phyloP scores from a whole-genome alignment of 2,888 invertebrate species.

The Galerucella nymphaeae region DNA sequence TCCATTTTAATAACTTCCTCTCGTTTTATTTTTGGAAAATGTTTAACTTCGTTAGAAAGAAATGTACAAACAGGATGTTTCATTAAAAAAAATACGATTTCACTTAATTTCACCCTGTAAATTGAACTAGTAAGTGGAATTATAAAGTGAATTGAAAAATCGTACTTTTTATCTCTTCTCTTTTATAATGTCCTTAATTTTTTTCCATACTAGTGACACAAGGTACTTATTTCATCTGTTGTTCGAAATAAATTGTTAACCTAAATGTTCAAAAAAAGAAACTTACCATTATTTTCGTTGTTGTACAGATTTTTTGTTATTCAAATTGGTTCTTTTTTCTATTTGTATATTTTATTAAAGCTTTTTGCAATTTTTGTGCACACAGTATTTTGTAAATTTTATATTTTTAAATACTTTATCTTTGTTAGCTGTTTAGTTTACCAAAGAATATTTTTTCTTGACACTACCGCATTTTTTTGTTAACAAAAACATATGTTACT shows the following conservation, averaged over 20 bases:
- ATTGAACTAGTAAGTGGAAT: too few relatives aligned
- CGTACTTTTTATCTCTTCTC: too few relatives aligned
- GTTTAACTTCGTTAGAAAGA: too few relatives aligned
- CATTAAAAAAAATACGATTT: too few relatives aligned
- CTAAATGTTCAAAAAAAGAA: conserved; percentile 1
- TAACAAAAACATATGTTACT: not conserved
- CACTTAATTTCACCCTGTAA: too few relatives aligned
- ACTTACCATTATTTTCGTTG: conserved; percentile 10
- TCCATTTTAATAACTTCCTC: not conserved
- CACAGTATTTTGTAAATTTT: conserved; percentile 22
- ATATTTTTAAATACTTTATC: conserved; percentile 21
- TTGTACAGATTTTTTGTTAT: conserved; percentile 14
- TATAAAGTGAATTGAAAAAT: too few relatives aligned
- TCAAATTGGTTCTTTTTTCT: conserved; percentile 1
- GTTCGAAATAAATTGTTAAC: not conserved
- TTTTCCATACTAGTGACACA: too few relatives aligned
- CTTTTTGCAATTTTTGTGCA: conserved; percentile 1
- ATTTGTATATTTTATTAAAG: conserved; percentile 11
- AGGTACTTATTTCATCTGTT: not conserved
- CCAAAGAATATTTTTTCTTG: conserved; percentile 14
- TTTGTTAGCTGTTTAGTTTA: conserved; percentile 20
- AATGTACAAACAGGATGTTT: too few relatives aligned
- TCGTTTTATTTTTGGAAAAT: not conserved
- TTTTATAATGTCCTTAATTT: too few relatives aligned
- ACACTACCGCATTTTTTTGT: conserved; percentile 7